Evolutionary conservation across 2,113 vertebrate genomes (phyloP).

Genomic region (Anoplopoma fimbria): DNA sequence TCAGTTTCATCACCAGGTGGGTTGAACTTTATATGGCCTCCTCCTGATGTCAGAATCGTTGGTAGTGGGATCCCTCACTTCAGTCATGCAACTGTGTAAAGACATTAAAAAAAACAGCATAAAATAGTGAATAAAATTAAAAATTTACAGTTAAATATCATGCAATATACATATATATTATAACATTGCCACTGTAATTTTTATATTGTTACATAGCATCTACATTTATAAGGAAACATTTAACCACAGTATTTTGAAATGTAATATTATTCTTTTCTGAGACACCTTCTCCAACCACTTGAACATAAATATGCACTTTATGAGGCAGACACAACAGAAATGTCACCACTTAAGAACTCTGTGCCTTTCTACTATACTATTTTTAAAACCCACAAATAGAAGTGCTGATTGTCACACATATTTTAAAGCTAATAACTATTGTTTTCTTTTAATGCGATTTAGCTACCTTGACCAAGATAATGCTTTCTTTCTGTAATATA

Average conservation of each 20-base stretch:
- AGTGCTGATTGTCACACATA: not conserved
- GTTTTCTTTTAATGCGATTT: not conserved
- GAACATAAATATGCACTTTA: not conserved
- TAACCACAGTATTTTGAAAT: not conserved
- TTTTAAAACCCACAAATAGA: not conserved
- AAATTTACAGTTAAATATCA: not conserved
- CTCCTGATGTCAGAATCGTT: not conserved
- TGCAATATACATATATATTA: not conserved
- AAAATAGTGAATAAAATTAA: too few species aligned
- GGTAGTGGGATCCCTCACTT: not conserved
- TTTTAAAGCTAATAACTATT: not conserved
- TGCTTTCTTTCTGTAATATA: not conserved
- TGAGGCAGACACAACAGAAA: not conserved
- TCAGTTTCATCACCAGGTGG: not conserved
- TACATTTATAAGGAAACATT: not conserved
- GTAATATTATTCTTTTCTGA: not conserved
- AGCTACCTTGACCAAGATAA: not conserved
- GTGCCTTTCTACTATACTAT: too few species aligned
- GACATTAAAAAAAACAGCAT: not conserved
- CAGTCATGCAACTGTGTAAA: not conserved
- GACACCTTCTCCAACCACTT: not conserved
- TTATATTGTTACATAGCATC: not conserved
- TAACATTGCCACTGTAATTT: not conserved
- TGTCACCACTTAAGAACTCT: not conserved
- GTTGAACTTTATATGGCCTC: not conserved